A percentile compares a stretch with the other conserved stretches of the same genome.
phyloP scores from a whole-genome alignment of 2,888 invertebrate species.

The Gasteruption jaculator region DNA sequence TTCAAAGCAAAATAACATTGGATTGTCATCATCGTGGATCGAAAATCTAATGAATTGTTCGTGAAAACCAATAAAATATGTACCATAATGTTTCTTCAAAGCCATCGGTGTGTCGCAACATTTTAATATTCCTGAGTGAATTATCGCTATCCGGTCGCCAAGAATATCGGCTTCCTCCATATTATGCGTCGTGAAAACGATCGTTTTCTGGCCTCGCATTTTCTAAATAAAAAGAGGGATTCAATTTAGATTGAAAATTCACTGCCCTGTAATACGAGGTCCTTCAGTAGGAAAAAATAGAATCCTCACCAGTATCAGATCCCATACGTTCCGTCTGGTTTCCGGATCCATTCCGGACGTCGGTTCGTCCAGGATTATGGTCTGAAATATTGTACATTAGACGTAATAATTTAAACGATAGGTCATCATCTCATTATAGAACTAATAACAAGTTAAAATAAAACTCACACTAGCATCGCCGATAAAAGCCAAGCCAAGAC shows the following conservation, averaged over 20 bases:
- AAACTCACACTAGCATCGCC: conserved; percentile 61
- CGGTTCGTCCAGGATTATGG: conserved; percentile 74
- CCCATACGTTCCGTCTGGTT: conserved; percentile 83
- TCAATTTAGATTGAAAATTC: too few relatives aligned
- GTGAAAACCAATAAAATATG: too few relatives aligned
- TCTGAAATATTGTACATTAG: conserved; percentile 32
- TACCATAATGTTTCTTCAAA: conserved; percentile 64
- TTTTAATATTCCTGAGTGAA: conserved; percentile 66
- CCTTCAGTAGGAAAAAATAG: too few relatives aligned
- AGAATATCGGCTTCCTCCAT: conserved; percentile 92
- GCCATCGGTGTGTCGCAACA: conserved; percentile 77
- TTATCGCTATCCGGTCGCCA: conserved; percentile 82
- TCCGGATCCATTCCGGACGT: conserved; percentile 91
- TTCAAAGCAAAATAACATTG: too few relatives aligned
- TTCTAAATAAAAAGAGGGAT: conserved; percentile 37
- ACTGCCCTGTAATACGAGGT: too few relatives aligned
- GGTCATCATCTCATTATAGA: conserved; percentile 4
- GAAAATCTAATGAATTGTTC: too few relatives aligned
- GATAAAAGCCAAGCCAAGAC: conserved; percentile 76
- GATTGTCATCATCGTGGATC: too few relatives aligned
- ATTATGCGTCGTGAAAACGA: conserved; percentile 83
- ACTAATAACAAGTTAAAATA: neutral
- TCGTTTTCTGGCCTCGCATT: conserved; percentile 65
- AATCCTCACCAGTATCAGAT: conserved; percentile 64
- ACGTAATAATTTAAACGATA: conserved; percentile 15